A percentile compares a stretch with the other conserved stretches of the same genome.
These are phyloP conservation scores for Cancer borealis DNA, from an alignment of 2,888 invertebrate species.

Conservation along the genomic window DNA sequence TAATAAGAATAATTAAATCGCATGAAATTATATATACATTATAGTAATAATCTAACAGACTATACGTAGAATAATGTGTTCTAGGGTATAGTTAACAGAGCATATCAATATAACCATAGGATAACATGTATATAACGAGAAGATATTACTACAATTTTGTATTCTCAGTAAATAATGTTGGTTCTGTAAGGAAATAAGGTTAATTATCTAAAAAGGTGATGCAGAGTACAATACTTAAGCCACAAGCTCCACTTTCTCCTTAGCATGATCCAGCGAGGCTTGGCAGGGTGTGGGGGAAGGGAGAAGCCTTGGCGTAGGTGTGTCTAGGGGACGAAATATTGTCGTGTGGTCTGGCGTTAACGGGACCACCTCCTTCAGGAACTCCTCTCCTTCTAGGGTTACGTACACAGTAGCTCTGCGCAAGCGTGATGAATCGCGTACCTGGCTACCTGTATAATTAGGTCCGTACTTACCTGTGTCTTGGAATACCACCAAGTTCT, in stretches of 20 bases:
- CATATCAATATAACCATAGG: background rate
- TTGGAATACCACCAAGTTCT: constrained; percentile 45
- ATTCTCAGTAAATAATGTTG: too few relatives aligned
- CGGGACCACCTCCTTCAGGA: constrained; percentile 5
- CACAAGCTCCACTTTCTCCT: background rate
- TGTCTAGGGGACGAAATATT: constrained; percentile 15
- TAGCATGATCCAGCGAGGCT: background rate
- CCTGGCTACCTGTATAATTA: constrained; percentile 53
- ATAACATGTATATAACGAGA: background rate
- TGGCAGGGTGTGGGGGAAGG: background rate
- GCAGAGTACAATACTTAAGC: background rate
- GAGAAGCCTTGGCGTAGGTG: background rate
- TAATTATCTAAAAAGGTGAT: background rate
- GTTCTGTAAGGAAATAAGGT: too few relatives aligned
- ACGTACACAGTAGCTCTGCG: constrained; percentile 44
- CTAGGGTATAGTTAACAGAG: background rate
- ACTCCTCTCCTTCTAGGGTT: constrained; percentile 12
- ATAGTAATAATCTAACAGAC: too few relatives aligned
- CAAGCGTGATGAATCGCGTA: constrained; percentile 45
- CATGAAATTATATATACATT: too few relatives aligned
- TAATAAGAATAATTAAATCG: background rate
- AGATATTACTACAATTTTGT: background rate
- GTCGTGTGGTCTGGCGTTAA: background rate
- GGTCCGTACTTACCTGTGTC: constrained; percentile 51
- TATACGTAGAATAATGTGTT: too few relatives aligned